A percentile compares a stretch with the other conserved stretches of the same genome.
Conservation (phyloP, 2,888 invertebrate genomes). For the Blomia tropicalis region DNA sequence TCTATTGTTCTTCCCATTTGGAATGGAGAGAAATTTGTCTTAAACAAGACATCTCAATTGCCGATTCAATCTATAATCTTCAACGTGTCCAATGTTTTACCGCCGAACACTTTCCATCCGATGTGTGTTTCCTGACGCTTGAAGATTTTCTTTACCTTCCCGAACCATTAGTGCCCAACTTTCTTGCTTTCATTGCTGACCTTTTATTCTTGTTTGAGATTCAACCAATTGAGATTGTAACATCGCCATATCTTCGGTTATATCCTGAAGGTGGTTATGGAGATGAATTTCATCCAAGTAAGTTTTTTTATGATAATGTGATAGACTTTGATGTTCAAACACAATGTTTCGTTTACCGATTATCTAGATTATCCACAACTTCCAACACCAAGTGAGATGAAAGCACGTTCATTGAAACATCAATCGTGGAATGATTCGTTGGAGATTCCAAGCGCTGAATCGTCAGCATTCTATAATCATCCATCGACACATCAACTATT, state of each 20-base stretch:
- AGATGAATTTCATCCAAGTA: constrained; percentile 21
- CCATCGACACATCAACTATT: constrained; percentile 5
- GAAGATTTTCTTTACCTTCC: constrained; percentile 87
- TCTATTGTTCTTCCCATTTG: constrained; percentile 69
- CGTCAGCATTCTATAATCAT: constrained; percentile 5
- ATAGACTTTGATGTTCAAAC: background rate
- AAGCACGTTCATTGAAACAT: constrained; percentile 23
- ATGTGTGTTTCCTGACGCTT: constrained; percentile 82
- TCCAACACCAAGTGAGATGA: constrained; percentile 24
- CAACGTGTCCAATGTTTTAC: constrained; percentile 75
- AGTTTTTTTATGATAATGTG: background rate
- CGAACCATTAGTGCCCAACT: constrained; percentile 75
- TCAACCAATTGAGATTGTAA: constrained; percentile 64
- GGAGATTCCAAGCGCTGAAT: background rate
- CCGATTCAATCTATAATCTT: constrained; percentile 79
- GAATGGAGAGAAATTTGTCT: constrained; percentile 48
- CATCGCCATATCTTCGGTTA: constrained; percentile 48
- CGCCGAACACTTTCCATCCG: constrained; percentile 60
- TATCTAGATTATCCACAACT: constrained; percentile 16
- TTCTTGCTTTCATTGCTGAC: constrained; percentile 79
- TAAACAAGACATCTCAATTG: constrained; percentile 38
- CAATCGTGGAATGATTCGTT: constrained; percentile 19
- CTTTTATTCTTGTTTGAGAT: constrained; percentile 84
- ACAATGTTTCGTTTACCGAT: background rate
- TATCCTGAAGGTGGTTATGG: constrained; percentile 24